A percentile compares a stretch with the other conserved stretches of the same genome.
Evolutionary conservation across 2,888 invertebrate genomes (phyloP).

Genomic region (Clusia tigrina): DNA sequence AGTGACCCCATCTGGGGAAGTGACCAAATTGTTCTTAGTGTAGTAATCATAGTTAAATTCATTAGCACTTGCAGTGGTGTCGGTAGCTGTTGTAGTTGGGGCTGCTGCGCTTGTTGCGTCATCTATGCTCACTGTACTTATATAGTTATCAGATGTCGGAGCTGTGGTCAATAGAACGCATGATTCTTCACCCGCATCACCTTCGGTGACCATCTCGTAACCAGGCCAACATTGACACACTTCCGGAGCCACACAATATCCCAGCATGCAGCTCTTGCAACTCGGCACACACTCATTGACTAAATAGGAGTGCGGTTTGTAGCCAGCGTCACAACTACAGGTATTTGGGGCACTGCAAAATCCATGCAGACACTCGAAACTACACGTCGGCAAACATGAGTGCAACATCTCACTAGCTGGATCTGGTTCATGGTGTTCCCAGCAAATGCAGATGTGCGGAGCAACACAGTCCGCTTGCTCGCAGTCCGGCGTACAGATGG

Average conservation of each 20-base stretch:
- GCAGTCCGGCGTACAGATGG: conserved; percentile 58
- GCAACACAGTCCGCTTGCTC: conserved; percentile 63
- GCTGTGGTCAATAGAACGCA: not conserved
- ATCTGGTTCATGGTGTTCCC: conserved; percentile 47
- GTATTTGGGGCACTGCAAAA: conserved; percentile 43
- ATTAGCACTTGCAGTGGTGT: too few species aligned
- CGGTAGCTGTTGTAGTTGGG: not conserved
- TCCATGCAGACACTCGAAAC: conserved; percentile 42
- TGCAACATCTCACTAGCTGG: not conserved
- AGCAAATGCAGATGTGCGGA: conserved; percentile 51
- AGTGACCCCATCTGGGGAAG: not conserved
- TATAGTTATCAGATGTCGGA: not conserved
- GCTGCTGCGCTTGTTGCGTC: not conserved
- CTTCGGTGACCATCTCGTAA: conserved; percentile 21
- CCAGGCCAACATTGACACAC: conserved; percentile 49
- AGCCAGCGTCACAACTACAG: conserved; percentile 60
- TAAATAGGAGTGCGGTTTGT: conserved; percentile 18
- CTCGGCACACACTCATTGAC: conserved; percentile 44
- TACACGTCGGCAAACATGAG: conserved; percentile 40
- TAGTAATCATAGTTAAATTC: too few species aligned
- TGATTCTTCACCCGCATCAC: conserved; percentile 25
- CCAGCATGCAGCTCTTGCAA: conserved; percentile 47
- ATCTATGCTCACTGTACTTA: not conserved
- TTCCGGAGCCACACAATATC: conserved; percentile 55
- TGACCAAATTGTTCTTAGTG: too few species aligned